Evolutionary conservation across 92 coral and sea anemone genomes (phyloP), one percentile per base, ranked within the genome.

Genomic region (Phenganax subtilis): DNA sequence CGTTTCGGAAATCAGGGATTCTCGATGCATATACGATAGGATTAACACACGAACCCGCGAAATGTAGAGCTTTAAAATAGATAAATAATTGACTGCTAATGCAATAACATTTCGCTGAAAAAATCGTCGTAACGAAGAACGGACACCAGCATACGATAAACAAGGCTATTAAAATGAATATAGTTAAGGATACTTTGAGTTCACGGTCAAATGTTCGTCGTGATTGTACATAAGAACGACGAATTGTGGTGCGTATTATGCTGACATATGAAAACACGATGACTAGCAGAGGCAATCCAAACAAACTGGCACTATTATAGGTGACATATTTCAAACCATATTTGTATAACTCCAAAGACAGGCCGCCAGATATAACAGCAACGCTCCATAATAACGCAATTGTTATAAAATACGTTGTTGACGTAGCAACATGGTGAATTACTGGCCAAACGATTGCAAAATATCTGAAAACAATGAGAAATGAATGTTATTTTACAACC

Each of bases 361-460:
- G 16, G 15, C 72, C 64, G 1, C 58, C 67, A 63, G 74, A n/a
- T 60, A 65, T 0, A 15, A 64, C 16, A 5, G 83, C 37, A 2
- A 79, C 56, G 52, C 51, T 0, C 83, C 83, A 79, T 3, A 79
- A 12, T 8, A 63, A 0, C 10, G 73, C 83, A 8, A 79, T 63
- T 1, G 69, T 51, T 47, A 64, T 52, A 61, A 44, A 47, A 15
- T 65, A 79, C 2, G 62, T 64, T 0, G 51, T 17, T 7, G 60
- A 8, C 8, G 74, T 62, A 12, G 74, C 60, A 1, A 79, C 57
- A 51, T 79, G 83, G 37, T 79, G 83, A 52, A 79, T 11, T n/a
- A 79, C 83, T 63, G 83, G 83, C 73, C 73, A 79, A 7, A 79
- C 74, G 3, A 79, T 64, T 10, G 83, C 83, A 25, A 79, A 79